Evolutionary conservation across 2,888 invertebrate genomes (phyloP).

Genomic region (Falcaria lacertinaria): DNA sequence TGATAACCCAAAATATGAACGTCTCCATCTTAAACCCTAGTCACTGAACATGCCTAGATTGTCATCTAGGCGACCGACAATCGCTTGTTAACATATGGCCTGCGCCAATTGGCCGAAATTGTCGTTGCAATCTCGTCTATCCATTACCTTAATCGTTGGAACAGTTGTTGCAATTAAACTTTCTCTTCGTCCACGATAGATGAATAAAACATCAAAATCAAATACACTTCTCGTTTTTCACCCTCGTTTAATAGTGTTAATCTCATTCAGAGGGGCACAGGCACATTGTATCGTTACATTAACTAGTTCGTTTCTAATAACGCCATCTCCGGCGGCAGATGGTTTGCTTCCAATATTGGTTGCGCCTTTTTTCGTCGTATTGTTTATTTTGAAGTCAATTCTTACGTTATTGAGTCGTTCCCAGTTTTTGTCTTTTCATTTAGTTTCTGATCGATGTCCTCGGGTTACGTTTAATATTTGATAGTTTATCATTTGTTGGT

Average conservation of each 20-base stretch:
- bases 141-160: neutral
- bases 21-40: no score
- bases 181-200: neutral
- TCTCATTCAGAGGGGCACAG: constrained; percentile 28
- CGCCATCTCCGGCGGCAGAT: constrained; percentile 26
- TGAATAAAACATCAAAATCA: constrained; percentile 23
- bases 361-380: constrained; percentile 13
- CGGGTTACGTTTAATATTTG: neutral
- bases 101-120: neutral
- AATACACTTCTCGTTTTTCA: constrained; percentile 51
- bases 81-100: neutral
- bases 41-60: neutral
- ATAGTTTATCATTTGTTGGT: neutral
- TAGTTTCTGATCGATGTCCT: neutral
- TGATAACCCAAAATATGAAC: no score
- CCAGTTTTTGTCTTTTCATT: neutral
- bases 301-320: constrained; percentile 14
- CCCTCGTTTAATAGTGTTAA: constrained; percentile 51
- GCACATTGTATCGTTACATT: constrained; percentile 3
- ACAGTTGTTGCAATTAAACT: neutral
- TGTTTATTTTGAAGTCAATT: constrained; percentile 24
- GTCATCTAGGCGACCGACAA: neutral
- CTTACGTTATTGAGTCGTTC: constrained; percentile 17
- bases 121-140: neutral
- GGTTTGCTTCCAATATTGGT: constrained; percentile 31